Evolutionary conservation across 2,797 vertebrate species (phyloP).

Genomic region (Xenentodon cancila): DNA sequence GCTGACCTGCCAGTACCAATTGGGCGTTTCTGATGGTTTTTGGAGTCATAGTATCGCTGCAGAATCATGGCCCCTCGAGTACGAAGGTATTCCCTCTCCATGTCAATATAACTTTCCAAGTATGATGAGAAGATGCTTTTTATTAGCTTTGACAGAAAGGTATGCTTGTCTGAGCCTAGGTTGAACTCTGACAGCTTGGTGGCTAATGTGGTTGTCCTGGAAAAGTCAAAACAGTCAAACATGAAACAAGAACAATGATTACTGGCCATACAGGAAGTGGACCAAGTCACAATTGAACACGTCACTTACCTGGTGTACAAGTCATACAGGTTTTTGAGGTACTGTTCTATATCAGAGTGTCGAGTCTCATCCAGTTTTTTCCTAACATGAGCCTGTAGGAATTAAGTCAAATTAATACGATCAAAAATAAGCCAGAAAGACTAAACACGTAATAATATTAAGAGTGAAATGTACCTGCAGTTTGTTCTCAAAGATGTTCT

Average conservation of each 20-base stretch:
- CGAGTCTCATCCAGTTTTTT: slow-evolving; percentile 92
- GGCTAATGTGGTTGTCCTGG: slow-evolving; percentile 92
- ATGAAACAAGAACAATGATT: slow-evolving; percentile 1
- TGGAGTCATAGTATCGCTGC: slow-evolving; percentile 98
- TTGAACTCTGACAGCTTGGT: slow-evolving; percentile 97
- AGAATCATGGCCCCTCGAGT: slow-evolving; percentile 93
- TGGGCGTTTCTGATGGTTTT: slow-evolving; percentile 98
- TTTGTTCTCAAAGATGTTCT: slow-evolving; percentile 97
- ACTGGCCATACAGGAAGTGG: neutral
- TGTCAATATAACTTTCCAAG: slow-evolving; percentile 98
- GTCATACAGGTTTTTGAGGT: slow-evolving; percentile 97
- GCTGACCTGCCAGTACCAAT: slow-evolving; percentile 94
- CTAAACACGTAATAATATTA: neutral
- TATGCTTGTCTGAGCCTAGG: slow-evolving; percentile 99
- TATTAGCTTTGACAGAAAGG: slow-evolving; percentile 98
- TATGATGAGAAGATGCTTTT: slow-evolving; percentile 98
- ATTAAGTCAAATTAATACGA: slow-evolving; percentile 25
- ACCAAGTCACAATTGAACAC: neutral
- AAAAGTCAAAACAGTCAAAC: slow-evolving; percentile 15
- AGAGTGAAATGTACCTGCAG: slow-evolving; percentile 87
- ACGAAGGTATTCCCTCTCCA: slow-evolving; percentile 95
- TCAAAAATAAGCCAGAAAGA: neutral
- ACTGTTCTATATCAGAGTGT: slow-evolving; percentile 94
- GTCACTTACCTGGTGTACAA: slow-evolving; percentile 91
- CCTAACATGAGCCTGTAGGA: slow-evolving; percentile 88